Conservation (phyloP, 2,888 invertebrate genomes). For the Colostygia pectinataria region DNA sequence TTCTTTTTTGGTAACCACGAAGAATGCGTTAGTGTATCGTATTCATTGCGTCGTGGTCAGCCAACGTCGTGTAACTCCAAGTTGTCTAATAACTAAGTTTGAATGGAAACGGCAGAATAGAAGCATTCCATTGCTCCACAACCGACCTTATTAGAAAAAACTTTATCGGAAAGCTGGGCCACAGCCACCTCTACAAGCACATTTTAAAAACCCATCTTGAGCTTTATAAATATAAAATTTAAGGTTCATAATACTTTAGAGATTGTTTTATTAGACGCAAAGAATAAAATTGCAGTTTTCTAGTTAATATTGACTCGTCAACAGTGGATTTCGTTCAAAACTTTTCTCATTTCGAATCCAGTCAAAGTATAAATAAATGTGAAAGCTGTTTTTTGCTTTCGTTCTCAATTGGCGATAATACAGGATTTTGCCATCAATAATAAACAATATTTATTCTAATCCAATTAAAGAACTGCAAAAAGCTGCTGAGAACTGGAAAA, state of each 20-base stretch:
- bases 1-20: too few relatives aligned
- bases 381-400: slow-evolving; percentile 13
- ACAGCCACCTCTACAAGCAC: slow-evolving; percentile 29
- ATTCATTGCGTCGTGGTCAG: background rate
- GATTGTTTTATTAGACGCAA: slow-evolving; percentile 8
- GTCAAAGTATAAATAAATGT: slow-evolving; percentile 48
- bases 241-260: slow-evolving; percentile 19
- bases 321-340: slow-evolving; percentile 72
- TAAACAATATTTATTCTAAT: too few relatives aligned
- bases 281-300: slow-evolving; percentile 53
- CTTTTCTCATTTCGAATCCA: slow-evolving; percentile 80
- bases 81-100: slow-evolving; percentile 17
- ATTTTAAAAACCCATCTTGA: slow-evolving; percentile 1
- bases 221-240: background rate
- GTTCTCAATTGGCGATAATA: slow-evolving; percentile 1
- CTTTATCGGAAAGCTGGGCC: slow-evolving; percentile 64
- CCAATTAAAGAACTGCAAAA: background rate
- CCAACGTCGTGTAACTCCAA: background rate
- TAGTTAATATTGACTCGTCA: slow-evolving; percentile 80
- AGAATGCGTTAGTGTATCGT: too few relatives aligned
- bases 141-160: slow-evolving; percentile 72
- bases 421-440: background rate
- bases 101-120: slow-evolving; percentile 36
- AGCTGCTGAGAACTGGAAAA: too few relatives aligned
- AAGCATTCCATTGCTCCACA: slow-evolving; percentile 39